Conservation (phyloP, 92 coral and sea anemone genomes). For the Diadumene lineata region DNA sequence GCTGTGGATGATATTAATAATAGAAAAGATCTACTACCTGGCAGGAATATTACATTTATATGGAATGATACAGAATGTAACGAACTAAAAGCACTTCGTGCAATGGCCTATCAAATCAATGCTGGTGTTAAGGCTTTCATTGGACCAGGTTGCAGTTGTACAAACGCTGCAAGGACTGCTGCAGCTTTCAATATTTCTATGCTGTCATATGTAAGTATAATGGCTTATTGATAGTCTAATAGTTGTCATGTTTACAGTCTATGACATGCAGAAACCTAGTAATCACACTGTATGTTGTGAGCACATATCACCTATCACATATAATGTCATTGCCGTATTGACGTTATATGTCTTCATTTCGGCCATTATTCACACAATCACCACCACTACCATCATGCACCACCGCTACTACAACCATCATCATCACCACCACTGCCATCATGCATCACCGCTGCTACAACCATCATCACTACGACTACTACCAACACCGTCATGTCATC, state of each 20-base stretch:
- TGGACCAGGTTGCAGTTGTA: conserved; percentile 92
- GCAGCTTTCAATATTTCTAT: conserved; percentile 88
- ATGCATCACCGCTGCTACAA: neutral
- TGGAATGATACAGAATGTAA: conserved; percentile 95
- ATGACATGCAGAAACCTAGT: neutral
- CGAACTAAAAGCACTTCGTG: conserved; percentile 68
- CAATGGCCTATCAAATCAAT: conserved; percentile 71
- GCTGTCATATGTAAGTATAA: conserved; percentile 89
- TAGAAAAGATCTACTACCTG: conserved; percentile 71
- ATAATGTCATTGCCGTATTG: neutral
- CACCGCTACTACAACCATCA: neutral
- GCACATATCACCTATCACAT: neutral
- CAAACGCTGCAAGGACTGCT: conserved; percentile 82
- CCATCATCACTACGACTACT: neutral
- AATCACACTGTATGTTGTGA: neutral
- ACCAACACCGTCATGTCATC: neutral
- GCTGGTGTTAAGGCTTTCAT: conserved; percentile 85
- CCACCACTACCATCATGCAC: neutral
- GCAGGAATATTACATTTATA: conserved; percentile 72
- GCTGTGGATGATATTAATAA: conserved; percentile 82
- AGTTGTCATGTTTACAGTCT: neutral
- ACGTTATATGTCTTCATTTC: neutral
- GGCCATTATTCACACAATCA: neutral
- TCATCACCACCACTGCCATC: neutral
- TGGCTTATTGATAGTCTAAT: neutral